Base-by-base conservation (phyloP, 2,113 vertebrate species). In the Platichthys stellatus region DNA sequence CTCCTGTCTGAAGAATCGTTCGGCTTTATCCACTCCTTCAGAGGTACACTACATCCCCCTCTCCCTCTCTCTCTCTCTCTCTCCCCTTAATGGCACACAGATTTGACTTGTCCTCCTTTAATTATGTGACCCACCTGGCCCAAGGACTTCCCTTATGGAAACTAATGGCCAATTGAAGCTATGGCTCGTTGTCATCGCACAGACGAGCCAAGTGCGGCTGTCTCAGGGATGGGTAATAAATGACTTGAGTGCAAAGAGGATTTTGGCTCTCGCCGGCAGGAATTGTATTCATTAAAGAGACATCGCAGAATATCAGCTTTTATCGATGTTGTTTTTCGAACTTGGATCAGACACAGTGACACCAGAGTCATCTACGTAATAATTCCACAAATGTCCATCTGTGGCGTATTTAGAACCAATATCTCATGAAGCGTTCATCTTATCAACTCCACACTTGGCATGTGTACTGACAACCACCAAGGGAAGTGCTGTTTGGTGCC, bases 161-260 rank as follows among this genome's bases (percentile, higher is more conserved):
- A 78, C 86, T 93, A 93, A 94, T 94, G 89, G 87, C 80, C 92
- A 90, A 79, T 88, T 89, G 87, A 78, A 85, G 87, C 75, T 80
- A 45, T 49, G 69, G 63, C 76, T 73, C 76, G 65, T 80, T 82
- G 90, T 88, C 85, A 84, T 88, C 78, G 86, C 76, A 77, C 67
- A 77, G 85, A 80, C 59, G 18, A 72, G 80, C 71, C 70, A 61
- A 73, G 59, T 43, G 75, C 38, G 77, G 76, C 90, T 86, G 89
- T 90, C 91, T 83, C 31, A 5, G 61, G 57, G 68, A 85, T 64
- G 58, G 58, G 65, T 28, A 81, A 74, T 67, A 86, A 84, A 82
- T 66, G 69, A 67, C 68, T 58, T 49, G 31, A 74, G 40, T 51
- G 58, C 68, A 57, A 74, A 69, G 74, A 67, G 63, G 51, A 80